These are phyloP conservation scores for Pipistrellus pygmaeus DNA, from an alignment of 2,797 vertebrate genomes.

Conservation along the genomic window DNA sequence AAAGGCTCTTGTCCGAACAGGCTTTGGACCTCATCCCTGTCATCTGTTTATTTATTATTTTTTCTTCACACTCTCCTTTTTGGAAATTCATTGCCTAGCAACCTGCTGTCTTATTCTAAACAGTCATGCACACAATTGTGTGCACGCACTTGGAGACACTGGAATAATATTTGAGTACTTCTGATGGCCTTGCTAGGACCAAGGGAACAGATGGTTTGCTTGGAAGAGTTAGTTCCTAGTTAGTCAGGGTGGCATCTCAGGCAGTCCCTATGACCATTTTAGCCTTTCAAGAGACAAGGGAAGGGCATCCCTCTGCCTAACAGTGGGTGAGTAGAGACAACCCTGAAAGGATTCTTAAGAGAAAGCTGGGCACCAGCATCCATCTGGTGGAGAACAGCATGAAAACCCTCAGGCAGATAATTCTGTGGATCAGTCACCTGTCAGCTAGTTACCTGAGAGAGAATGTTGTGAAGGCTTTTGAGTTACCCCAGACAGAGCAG, in stretches of 20 bases:
- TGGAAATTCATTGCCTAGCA: constrained; percentile 88
- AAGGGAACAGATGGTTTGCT: constrained; percentile 82
- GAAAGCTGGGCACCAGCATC: not conserved
- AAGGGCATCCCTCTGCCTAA: not conserved
- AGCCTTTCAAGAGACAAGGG: not conserved
- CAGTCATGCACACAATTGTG: constrained; percentile 71
- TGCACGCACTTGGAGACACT: constrained; percentile 69
- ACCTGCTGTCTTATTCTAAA: constrained; percentile 87
- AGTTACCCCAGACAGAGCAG: not conserved
- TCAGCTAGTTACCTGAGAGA: not conserved
- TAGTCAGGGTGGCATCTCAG: constrained; percentile 77
- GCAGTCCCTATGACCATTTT: not conserved
- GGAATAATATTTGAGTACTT: constrained; percentile 83
- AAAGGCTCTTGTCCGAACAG: constrained; percentile 92
- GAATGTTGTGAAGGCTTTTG: not conserved
- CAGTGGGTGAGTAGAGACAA: not conserved
- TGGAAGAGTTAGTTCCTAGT: constrained; percentile 86
- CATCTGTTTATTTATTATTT: constrained; percentile 86
- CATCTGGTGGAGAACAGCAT: not conserved
- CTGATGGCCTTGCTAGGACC: constrained; percentile 83
- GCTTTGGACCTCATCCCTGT: constrained; percentile 90
- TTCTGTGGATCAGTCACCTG: not conserved
- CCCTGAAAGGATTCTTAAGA: not conserved
- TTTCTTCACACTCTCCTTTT: constrained; percentile 85
- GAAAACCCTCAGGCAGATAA: not conserved